Base-by-base conservation (phyloP, 2,797 vertebrate genomes). In the Sebastes cheni region DNA sequence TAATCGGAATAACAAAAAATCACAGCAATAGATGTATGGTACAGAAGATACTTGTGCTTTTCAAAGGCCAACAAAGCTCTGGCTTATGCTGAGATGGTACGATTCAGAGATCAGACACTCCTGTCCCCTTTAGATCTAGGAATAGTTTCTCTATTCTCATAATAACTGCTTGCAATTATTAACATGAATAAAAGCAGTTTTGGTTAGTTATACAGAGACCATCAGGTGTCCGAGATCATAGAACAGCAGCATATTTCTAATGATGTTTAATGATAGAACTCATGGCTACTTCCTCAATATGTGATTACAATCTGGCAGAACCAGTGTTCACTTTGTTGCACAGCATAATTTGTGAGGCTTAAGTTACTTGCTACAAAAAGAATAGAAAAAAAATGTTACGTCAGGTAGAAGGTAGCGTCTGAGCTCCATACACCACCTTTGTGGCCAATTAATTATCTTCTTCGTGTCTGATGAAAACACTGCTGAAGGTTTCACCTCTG, bases 41-140 rank as follows among this genome's bases (percentile, higher is more conserved):
- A 91, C 80, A 88, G 73, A 79, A 76, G 80, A 88, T 87, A 85
- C 9, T 92, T 95, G 93, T 94, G 94, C 94, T 94, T 94, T 91
- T 75, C 75, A 75, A 18, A 92, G 85, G 88, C 81, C 84, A 79
- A 77, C 27, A 81, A 79, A 80, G 79, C 78, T 88, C 75, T 62
- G 80, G 83, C 84, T 86, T 82, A 77, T 12, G 12, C 55, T 88
- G 72, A 79, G 42, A 88, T 82, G 62, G 23, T 77, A 32, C 65
- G 46, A 65, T 23, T 76, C 22, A 62, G 50, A 81, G 73, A 50
- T 85, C 79, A 84, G 77, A 88, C 64, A 62, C 42, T 34, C 58
- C 23, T 8, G 60, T 34, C 59, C 20, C 22, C 32, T 64, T 79
- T 22, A 25, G 22, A 71, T 75, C 22, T 30, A 58, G 8, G 62